Percentiles rank a stretch among this genome's conserved stretches.
Conservation (phyloP, 2,888 invertebrate genomes). For the Lymantria dispar region DNA sequence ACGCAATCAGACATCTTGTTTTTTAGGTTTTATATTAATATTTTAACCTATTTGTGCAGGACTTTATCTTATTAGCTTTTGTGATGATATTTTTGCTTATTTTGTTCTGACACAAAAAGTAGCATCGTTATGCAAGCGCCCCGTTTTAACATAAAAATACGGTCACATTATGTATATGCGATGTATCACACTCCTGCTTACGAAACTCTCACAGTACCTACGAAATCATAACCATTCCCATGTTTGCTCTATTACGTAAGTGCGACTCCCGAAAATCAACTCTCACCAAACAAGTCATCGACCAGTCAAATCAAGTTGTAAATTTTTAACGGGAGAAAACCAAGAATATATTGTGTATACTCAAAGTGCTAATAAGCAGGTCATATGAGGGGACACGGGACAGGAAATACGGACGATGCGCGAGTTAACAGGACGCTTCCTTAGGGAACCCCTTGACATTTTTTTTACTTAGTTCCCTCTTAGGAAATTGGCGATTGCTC, state of each 20-base stretch:
- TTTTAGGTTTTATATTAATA: too few species aligned
- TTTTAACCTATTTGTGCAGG: too few species aligned
- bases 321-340: conserved; percentile 33
- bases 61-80: too few species aligned
- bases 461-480: conserved; percentile 42
- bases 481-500: conserved; percentile 46
- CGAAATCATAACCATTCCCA: background rate
- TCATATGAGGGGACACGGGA: conserved; percentile 53
- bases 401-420: conserved; percentile 73
- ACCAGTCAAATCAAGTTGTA: conserved; percentile 25
- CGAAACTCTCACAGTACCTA: background rate
- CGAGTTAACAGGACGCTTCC: conserved; percentile 75
- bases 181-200: too few species aligned
- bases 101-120: too few species aligned
- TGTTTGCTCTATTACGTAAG: conserved; percentile 1
- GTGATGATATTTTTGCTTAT: too few species aligned
- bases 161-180: too few species aligned
- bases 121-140: too few species aligned
- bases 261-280: background rate
- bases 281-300: conserved; percentile 18
- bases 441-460: conserved; percentile 55
- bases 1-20: too few species aligned
- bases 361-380: conserved; percentile 55
- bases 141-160: too few species aligned
- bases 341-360: conserved; percentile 44